Percentiles rank a stretch among this genome's conserved stretches.
phyloP scores from a whole-genome alignment of 2,797 vertebrate species.

The Pseudochirops cupreus region DNA sequence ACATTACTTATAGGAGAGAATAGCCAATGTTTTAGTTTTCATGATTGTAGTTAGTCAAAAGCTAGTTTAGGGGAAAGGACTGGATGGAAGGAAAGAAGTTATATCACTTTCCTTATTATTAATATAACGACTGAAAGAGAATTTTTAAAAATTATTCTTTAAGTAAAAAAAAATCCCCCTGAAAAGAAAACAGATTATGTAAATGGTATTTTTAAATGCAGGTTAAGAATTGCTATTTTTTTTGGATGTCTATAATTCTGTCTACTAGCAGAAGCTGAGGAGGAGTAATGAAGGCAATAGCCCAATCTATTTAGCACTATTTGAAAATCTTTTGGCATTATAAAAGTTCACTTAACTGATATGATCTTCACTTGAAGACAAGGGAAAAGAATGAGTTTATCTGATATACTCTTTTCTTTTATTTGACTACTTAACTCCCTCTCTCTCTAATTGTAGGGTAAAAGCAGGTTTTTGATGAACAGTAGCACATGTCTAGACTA shows the following conservation, averaged over 20 bases:
- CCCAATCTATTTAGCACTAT: slow-evolving; percentile 36
- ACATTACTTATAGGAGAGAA: slow-evolving; percentile 16
- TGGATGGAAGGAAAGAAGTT: background rate
- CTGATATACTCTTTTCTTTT: background rate
- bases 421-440: slow-evolving; percentile 44
- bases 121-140: slow-evolving; percentile 31
- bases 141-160: slow-evolving; percentile 44
- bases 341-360: slow-evolving; percentile 29
- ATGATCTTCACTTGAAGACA: slow-evolving; percentile 30
- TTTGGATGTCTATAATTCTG: slow-evolving; percentile 15
- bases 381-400: slow-evolving; percentile 51
- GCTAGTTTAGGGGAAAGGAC: slow-evolving; percentile 16
- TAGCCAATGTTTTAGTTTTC: background rate
- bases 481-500: slow-evolving; percentile 55
- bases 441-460: slow-evolving; percentile 64
- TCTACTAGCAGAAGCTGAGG: slow-evolving; percentile 41
- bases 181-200: slow-evolving; percentile 26
- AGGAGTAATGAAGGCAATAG: slow-evolving; percentile 32
- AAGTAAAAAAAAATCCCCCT: slow-evolving; percentile 4
- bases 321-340: slow-evolving; percentile 11
- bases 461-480: slow-evolving; percentile 39
- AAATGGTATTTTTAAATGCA: slow-evolving; percentile 57
- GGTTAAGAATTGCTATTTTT: background rate
- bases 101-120: background rate
- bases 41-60: background rate